Evolutionary conservation across 2,888 invertebrate species (phyloP).

Genomic region (Synanthedon vespiformis): DNA sequence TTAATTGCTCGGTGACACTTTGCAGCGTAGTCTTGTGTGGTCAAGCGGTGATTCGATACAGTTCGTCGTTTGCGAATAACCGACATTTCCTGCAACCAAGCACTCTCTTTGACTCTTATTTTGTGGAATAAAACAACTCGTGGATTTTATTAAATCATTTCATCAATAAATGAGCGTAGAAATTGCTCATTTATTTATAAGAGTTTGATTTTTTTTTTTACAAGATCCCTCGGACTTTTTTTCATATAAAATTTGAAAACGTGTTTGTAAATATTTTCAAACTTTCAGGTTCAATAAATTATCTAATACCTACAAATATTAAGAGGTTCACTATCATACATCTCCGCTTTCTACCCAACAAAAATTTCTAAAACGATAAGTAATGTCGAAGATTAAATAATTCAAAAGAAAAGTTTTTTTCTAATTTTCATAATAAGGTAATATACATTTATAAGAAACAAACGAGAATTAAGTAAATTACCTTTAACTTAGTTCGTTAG

Average conservation of each 20-base stretch:
- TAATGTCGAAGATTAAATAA: neutral
- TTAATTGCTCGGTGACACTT: slow-evolving; percentile 39
- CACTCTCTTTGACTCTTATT: neutral
- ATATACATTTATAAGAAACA: neutral
- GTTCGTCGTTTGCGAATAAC: slow-evolving; percentile 17
- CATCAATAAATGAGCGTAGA: too few species aligned
- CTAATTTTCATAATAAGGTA: neutral
- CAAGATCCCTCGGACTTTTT: too few species aligned
- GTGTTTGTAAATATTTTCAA: too few species aligned
- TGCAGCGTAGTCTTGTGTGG: slow-evolving; percentile 28
- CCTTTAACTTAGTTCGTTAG: slow-evolving; percentile 36
- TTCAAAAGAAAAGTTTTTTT: neutral
- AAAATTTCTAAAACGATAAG: neutral
- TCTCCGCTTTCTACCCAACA: too few species aligned
- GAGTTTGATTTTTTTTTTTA: too few species aligned
- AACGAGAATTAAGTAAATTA: neutral
- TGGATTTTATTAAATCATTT: too few species aligned
- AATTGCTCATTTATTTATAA: too few species aligned
- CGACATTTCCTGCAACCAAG: slow-evolving; percentile 11
- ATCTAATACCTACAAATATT: too few species aligned
- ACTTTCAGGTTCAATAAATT: too few species aligned
- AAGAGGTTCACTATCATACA: too few species aligned
- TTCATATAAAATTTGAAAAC: too few species aligned
- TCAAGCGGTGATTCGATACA: slow-evolving; percentile 40
- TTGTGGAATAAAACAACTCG: too few species aligned